These are phyloP conservation scores for Oppia nitens DNA, from an alignment of 1,140 invertebrate species.

Conservation along the genomic window DNA sequence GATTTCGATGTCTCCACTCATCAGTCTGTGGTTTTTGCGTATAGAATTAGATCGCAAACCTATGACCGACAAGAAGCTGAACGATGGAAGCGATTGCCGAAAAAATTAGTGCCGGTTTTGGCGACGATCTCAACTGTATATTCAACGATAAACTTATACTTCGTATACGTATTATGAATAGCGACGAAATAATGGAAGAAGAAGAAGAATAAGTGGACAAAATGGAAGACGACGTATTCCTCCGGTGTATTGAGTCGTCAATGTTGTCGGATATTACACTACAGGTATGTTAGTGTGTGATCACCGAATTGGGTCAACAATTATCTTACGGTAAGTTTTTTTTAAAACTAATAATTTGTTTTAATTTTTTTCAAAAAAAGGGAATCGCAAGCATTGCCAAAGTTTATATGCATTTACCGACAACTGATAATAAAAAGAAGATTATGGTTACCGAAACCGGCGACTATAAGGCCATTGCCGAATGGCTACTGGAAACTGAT, in stretches of 20 bases:
- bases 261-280: slow-evolving; percentile 98
- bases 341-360: slow-evolving; percentile 31
- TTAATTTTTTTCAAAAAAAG: slow-evolving; percentile 46
- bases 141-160: slow-evolving; percentile 98
- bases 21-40: slow-evolving; percentile 93
- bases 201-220: slow-evolving; percentile 89
- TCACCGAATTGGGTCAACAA: no score
- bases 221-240: slow-evolving; percentile 99
- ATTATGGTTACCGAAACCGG: slow-evolving; percentile 94
- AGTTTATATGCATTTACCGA: slow-evolving; percentile 99
- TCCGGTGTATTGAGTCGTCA: slow-evolving; percentile 94
- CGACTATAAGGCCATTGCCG: slow-evolving; percentile 93
- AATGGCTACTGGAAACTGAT: slow-evolving; percentile 99
- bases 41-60: slow-evolving; percentile 95
- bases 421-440: slow-evolving; percentile 93
- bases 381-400: no score
- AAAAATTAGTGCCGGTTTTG: slow-evolving; percentile 97
- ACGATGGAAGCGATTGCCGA: slow-evolving; percentile 99
- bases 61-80: slow-evolving; percentile 99
- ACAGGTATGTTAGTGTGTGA: no score
- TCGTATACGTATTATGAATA: slow-evolving; percentile 97
- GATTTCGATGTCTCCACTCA: slow-evolving; percentile 91
- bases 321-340: no score
- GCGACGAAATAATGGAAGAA: slow-evolving; percentile 81
- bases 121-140: slow-evolving; percentile 97